Evolutionary conservation across 2,888 invertebrate genomes (phyloP), one percentile per base, ranked within the genome.

Genomic region (Orthosia gothica): DNA sequence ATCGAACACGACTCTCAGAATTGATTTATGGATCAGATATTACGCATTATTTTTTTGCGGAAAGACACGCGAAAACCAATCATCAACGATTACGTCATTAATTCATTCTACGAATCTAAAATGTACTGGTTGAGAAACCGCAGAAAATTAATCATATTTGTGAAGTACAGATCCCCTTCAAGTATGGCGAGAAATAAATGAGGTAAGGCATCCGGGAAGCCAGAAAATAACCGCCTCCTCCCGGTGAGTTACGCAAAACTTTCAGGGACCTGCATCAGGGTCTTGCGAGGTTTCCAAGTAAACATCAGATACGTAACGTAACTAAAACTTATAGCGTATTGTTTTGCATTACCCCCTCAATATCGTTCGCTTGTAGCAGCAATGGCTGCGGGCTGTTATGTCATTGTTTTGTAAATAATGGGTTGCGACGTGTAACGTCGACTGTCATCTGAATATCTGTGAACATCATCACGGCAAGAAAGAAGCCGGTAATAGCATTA

Each of bases 361-460:
- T 40, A 79, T 57, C 23, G 32, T 49, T 66, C 54, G 61, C 23
- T 64, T 55, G 58, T 73, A 64, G 45, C 69, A 85, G 85, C 78
- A 81, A 74, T 80, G 79, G 79, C 80, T 80, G 59, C 64, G 70
- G 64, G 59, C 58, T 66, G 68, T 78, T 76, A 84, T 73, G 58
- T 77, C 70, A 78, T 75, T 82, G 75, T 81, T 81, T 80, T 70
- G 81, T 81, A 81, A 81, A 83, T 83, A 81, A 74, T 70, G 26
- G 63, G 47, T 54, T 47, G 49, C 32, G 45, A 50, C 47, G 20
- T 64, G 64, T 64, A 69, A 68, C 58, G 40, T 52, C 50, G 47
- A 20, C 59, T 58, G 81, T 61, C 64, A 68, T 74, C 55, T 45
- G 15, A 70, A 80, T 68, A 70, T 63, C 23, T 54, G 16, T 20